These are phyloP conservation scores for Tanypteryx hageni DNA, from an alignment of 2,888 invertebrate genomes.

Conservation along the genomic window DNA sequence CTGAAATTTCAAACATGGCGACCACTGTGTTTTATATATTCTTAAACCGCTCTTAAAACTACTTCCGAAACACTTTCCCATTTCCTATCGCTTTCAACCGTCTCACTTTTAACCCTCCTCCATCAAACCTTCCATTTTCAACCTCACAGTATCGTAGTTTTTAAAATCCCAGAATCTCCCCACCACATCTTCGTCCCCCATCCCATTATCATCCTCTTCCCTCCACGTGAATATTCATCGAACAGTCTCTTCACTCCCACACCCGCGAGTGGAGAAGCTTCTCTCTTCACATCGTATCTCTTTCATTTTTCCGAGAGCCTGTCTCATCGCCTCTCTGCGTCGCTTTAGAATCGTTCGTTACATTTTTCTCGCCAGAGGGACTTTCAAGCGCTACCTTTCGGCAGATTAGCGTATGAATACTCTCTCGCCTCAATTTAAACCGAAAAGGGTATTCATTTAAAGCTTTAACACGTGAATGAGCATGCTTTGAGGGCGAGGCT, in stretches of 20 bases:
- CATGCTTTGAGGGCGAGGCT: neutral
- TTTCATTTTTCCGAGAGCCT: neutral
- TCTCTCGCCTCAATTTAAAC: neutral
- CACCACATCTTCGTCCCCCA: neutral
- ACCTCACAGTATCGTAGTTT: neutral
- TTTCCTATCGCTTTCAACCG: neutral
- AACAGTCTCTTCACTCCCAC: neutral
- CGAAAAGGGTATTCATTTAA: neutral
- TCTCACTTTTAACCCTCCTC: neutral
- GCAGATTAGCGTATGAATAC: conserved; percentile 5
- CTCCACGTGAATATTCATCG: conserved; percentile 43
- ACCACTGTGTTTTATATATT: neutral
- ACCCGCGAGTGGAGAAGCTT: neutral
- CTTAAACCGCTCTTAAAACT: neutral
- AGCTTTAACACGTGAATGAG: neutral
- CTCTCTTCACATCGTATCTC: neutral
- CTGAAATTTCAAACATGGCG: conserved; percentile 49
- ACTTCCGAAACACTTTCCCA: neutral
- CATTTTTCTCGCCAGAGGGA: neutral
- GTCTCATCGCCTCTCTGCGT: neutral
- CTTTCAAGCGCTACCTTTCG: neutral
- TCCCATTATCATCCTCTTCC: neutral
- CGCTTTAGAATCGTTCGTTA: neutral
- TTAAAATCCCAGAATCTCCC: neutral
- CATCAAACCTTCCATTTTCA: neutral